These are phyloP conservation scores for Bicyclus anynana DNA, from an alignment of 1,140 invertebrate species.

Conservation along the genomic window DNA sequence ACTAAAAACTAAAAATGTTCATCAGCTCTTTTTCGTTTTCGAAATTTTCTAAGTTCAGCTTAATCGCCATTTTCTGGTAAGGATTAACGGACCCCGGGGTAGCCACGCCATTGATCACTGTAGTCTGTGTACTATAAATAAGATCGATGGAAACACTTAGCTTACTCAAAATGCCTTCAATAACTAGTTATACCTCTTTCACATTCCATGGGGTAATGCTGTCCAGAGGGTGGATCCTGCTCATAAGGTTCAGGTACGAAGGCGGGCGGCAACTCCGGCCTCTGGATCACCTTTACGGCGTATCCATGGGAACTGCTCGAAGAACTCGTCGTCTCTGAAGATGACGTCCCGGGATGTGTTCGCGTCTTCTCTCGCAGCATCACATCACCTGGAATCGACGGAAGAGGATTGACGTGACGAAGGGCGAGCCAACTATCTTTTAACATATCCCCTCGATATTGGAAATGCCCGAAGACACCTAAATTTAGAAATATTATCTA, in stretches of 20 bases:
- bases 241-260: constrained; percentile 43
- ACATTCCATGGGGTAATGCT: constrained; percentile 53
- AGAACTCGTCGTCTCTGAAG: constrained; percentile 56
- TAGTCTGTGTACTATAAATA: no score
- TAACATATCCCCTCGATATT: no score
- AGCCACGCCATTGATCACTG: no score
- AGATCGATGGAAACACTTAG: no score
- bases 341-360: constrained; percentile 39
- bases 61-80: no score
- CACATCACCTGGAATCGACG: constrained; percentile 24
- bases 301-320: constrained; percentile 56
- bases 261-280: constrained; percentile 41
- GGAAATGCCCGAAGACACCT: no score
- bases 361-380: constrained; percentile 38
- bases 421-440: neutral
- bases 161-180: neutral
- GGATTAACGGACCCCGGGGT: no score
- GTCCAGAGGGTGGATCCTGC: constrained; percentile 25
- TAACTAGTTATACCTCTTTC: constrained; percentile 44
- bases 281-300: constrained; percentile 43
- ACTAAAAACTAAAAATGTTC: no score
- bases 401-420: neutral
- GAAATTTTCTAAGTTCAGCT: no score
- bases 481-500: no score
- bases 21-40: no score